A percentile compares a stretch with the other conserved stretches of the same genome.
Evolutionary conservation across 2,113 vertebrate species (phyloP).

Genomic region (Pseudolaguvia tuberculata): DNA sequence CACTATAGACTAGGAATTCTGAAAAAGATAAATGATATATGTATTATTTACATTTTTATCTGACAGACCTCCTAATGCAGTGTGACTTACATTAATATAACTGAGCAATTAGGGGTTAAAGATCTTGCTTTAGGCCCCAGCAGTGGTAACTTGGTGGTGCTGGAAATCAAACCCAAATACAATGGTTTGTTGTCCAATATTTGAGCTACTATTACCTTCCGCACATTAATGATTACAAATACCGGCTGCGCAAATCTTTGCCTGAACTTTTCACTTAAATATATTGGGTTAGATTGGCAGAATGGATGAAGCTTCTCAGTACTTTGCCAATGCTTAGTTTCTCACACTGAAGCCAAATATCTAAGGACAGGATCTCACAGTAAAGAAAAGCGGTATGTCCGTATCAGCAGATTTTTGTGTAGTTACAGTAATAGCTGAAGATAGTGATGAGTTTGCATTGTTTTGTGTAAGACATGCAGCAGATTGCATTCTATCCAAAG

Average conservation of each 20-base stretch:
- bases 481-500: conserved; percentile 21
- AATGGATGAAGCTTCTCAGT: neutral
- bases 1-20: neutral
- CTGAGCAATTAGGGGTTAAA: too few species aligned
- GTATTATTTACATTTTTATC: too few species aligned
- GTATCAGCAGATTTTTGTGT: conserved; percentile 39
- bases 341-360: conserved; percentile 35
- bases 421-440: conserved; percentile 38
- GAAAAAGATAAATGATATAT: neutral
- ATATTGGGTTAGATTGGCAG: conserved; percentile 10
- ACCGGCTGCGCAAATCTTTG: neutral
- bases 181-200: too few species aligned
- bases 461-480: conserved; percentile 34
- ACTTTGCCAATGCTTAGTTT: conserved; percentile 15
- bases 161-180: too few species aligned
- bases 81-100: too few species aligned
- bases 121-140: too few species aligned
- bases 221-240: too few species aligned
- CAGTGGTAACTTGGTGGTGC: too few species aligned
- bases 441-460: conserved; percentile 44
- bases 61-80: too few species aligned
- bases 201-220: too few species aligned
- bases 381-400: conserved; percentile 20
- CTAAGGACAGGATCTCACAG: conserved; percentile 17
- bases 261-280: neutral